Base-by-base conservation (phyloP, 2,797 vertebrate genomes). In the Discoglossus pictus region DNA sequence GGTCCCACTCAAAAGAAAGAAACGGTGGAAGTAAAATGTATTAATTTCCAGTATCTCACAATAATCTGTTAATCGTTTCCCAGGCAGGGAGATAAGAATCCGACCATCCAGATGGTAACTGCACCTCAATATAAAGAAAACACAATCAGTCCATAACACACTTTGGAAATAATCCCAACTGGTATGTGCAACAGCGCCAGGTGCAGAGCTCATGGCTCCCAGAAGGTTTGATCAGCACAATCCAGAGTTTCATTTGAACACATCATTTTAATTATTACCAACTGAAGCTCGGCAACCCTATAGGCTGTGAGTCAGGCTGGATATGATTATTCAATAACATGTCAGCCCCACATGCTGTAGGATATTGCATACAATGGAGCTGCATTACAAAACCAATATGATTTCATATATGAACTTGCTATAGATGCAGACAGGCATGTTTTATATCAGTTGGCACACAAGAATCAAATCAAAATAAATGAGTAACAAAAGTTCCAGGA, bases 391-490 rank as follows among this genome's bases (percentile, higher is more conserved):
- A 75, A 74, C 47, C 54, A 76, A 44, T 59, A 68, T 61, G 61
- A 72, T 65, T 75, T 73, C 43, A 65, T 42, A 65, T 46, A 58
- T 36, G 24, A 73, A 59, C 0, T 0, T 67, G n/a, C 39, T 31
- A 10, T 39, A 42, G 50, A 47, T 27, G 65, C 51, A 68, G 65
- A 39, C 54, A 75, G 65, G 61, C 74, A 72, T 79, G 77, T 36
- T 76, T 63, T 72, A 27, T 68, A 67, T 76, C 73, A 23, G 1
- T 15, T 78, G 67, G 69, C 7, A 1, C 73, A 66, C 61, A 24
- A 35, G 68, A 76, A 80, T 80, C 46, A 74, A 76, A 73, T 68
- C 66, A 73, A 55, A 47, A 61, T 16, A 76, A 79, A 74, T 54
- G 27, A 72, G 54, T 50, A 58, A 75, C 66, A 78, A 40, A 31